Evolutionary conservation across 2,797 vertebrate species (phyloP).

Genomic region (Lacerta agilis): DNA sequence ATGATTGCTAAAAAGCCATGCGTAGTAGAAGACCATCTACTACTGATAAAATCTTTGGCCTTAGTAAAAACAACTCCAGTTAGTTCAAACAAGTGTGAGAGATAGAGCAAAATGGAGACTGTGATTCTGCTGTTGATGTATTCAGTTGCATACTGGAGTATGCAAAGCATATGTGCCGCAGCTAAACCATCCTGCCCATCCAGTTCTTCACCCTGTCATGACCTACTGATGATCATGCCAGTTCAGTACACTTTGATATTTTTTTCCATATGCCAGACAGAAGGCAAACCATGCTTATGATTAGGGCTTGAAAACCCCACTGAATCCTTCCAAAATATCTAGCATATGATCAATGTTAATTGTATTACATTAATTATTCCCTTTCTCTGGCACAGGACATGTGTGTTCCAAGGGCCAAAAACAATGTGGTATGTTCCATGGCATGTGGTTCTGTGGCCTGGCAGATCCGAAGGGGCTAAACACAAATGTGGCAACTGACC

Average conservation of each 20-base stretch:
- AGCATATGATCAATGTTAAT: background rate
- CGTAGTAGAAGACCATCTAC: background rate
- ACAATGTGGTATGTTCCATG: background rate
- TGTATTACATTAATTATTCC: background rate
- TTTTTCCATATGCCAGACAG: background rate
- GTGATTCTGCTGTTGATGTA: background rate
- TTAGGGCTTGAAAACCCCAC: background rate
- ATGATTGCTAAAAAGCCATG: background rate
- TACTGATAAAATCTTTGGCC: background rate
- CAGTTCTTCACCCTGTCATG: background rate
- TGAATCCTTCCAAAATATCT: background rate
- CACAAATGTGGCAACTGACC: background rate
- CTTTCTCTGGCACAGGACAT: background rate
- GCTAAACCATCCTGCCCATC: background rate
- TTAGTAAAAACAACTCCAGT: background rate
- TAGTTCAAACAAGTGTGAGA: background rate
- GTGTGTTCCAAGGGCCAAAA: background rate
- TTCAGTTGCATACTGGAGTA: background rate
- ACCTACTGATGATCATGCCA: background rate
- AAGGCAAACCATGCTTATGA: background rate
- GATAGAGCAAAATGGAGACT: background rate
- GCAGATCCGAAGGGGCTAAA: background rate
- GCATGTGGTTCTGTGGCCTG: background rate
- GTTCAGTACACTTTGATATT: background rate
- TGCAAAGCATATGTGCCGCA: slow-evolving; percentile 1